Conservation (phyloP, 2,888 invertebrate genomes). For the Thereva unica region DNA sequence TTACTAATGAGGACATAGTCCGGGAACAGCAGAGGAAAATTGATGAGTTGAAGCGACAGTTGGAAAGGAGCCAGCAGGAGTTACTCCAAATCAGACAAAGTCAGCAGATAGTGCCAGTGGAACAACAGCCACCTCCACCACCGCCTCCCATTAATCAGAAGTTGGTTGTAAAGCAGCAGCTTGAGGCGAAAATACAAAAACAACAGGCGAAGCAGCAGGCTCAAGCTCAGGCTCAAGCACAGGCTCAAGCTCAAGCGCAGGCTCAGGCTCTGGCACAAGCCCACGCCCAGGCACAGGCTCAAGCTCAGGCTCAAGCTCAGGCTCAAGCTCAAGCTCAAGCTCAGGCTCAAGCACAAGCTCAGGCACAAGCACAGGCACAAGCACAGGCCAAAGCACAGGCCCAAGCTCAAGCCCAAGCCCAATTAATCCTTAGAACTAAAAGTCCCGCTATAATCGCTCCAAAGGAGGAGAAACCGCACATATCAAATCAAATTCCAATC, state of each 20-base stretch:
- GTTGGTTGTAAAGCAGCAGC: constrained; percentile 65
- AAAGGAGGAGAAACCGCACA: constrained; percentile 54
- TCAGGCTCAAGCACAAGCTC: constrained; percentile 16
- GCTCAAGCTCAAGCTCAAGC: constrained; percentile 20
- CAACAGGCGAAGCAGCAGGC: constrained; percentile 51
- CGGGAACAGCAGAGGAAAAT: constrained; percentile 85
- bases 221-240: constrained; percentile 44
- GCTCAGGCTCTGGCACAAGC: constrained; percentile 62
- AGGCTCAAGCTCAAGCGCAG: constrained; percentile 60
- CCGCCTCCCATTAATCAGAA: constrained; percentile 57
- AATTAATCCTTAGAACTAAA: constrained; percentile 20
- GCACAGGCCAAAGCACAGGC: constrained; percentile 23
- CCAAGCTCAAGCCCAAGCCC: constrained; percentile 41
- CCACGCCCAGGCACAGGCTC: constrained; percentile 18
- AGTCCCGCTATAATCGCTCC: constrained; percentile 41
- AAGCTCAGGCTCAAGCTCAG: constrained; percentile 28
- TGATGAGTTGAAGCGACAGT: constrained; percentile 81
- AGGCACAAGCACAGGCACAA: constrained; percentile 23
- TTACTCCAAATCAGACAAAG: constrained; percentile 70
- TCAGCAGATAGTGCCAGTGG: constrained; percentile 47
- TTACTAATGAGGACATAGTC: constrained; percentile 72
- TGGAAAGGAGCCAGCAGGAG: constrained; percentile 78
- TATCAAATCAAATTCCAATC: constrained; percentile 34
- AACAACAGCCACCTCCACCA: constrained; percentile 39
- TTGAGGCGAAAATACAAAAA: constrained; percentile 72